A percentile compares a stretch with the other conserved stretches of the same genome.
phyloP scores from a whole-genome alignment of 1,140 invertebrate species.

The Drosophila baimaii region DNA sequence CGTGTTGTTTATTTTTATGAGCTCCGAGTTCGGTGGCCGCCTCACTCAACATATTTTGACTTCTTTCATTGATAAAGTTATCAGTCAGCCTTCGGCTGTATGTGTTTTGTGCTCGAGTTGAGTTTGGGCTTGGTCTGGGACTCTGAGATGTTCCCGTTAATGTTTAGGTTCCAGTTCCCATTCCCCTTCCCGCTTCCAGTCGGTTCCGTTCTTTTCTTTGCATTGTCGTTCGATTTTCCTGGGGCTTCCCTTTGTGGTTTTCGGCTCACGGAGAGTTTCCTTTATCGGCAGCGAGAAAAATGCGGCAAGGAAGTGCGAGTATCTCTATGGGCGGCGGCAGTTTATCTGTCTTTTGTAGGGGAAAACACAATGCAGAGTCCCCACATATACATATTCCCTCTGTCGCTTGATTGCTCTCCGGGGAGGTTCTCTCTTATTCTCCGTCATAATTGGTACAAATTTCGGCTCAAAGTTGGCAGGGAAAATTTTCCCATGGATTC shows the following conservation, averaged over 20 bases:
- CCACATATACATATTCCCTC: constrained; percentile 8
- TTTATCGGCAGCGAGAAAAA: constrained; percentile 21
- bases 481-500: constrained; percentile 43
- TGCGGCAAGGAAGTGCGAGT: constrained; percentile 44
- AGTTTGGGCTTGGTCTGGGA: constrained; percentile 12
- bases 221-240: constrained; percentile 45
- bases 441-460: constrained; percentile 69
- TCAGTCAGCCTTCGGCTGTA: constrained; percentile 71
- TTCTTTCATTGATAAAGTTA: constrained; percentile 78
- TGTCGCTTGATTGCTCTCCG: constrained; percentile 64
- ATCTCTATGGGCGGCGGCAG: constrained; percentile 32
- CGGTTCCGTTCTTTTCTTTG: constrained; percentile 54
- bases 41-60: constrained; percentile 59
- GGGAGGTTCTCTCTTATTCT: constrained; percentile 60
- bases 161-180: constrained; percentile 23
- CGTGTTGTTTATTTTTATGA: constrained; percentile 42
- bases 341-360: constrained; percentile 47
- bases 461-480: constrained; percentile 23
- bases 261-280: constrained; percentile 36
- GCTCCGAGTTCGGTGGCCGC: constrained; percentile 43
- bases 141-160: constrained; percentile 38
- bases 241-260: constrained; percentile 43
- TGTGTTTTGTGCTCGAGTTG: constrained; percentile 47
- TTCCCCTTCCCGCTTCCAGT: constrained; percentile 38
- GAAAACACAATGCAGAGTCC: constrained; percentile 25